Evolutionary conservation across 1,140 invertebrate species (phyloP).

Genomic region (Penaeus chinensis): DNA sequence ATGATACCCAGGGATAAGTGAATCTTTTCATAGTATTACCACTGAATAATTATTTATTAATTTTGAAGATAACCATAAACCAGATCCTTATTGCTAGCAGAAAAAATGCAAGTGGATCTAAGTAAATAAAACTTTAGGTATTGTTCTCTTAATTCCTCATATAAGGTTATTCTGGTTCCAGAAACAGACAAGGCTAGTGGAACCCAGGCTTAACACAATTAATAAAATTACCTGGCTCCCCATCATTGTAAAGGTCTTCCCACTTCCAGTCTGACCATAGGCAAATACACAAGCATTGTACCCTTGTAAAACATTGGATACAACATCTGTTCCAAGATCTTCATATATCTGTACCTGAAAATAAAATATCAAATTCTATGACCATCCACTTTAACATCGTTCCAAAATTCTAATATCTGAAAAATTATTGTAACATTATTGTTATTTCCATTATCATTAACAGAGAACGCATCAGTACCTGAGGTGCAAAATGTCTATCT

Average conservation of each 20-base stretch:
- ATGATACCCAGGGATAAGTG: no score
- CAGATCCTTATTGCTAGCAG: no score
- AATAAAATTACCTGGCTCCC: slow-evolving; percentile 77
- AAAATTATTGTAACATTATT: slow-evolving; percentile 15
- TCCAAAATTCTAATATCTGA: no score
- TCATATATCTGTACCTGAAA: slow-evolving; percentile 78
- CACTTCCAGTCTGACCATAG: slow-evolving; percentile 93
- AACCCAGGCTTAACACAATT: slow-evolving; percentile 64
- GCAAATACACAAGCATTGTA: slow-evolving; percentile 99
- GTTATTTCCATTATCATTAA: not conserved
- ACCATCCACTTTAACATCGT: not conserved
- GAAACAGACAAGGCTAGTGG: no score
- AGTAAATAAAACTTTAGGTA: no score
- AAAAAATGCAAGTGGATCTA: no score
- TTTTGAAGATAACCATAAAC: no score
- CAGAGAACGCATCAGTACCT: slow-evolving; percentile 74
- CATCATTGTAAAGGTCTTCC: slow-evolving; percentile 99
- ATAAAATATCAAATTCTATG: slow-evolving; percentile 26
- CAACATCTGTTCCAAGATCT: slow-evolving; percentile 88
- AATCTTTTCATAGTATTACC: no score
- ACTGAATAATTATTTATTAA: no score
- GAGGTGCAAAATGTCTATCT: slow-evolving; percentile 81
- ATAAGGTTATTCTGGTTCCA: no score
- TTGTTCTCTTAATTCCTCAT: no score
- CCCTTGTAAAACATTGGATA: slow-evolving; percentile 94